Evolutionary conservation across 2,113 vertebrate species (phyloP).

Genomic region (Cervus canadensis): DNA sequence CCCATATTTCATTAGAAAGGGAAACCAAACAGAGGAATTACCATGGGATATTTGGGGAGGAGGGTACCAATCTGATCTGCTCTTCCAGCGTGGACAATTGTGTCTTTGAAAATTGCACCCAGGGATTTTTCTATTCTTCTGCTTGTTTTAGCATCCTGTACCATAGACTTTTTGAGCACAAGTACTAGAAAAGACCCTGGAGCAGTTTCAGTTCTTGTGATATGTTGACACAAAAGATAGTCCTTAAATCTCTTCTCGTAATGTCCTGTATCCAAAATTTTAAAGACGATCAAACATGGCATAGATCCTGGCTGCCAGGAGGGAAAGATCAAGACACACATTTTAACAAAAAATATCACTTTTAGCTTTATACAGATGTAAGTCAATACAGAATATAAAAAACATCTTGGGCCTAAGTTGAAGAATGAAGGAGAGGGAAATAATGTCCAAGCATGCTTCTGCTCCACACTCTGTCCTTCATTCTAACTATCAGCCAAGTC

Average conservation of each 20-base stretch:
- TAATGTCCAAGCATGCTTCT: neutral
- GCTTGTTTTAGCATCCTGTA: neutral
- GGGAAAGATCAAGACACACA: neutral
- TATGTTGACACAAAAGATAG: neutral
- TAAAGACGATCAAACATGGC: neutral
- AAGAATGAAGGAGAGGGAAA: neutral
- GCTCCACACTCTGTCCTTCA: neutral
- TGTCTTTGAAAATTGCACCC: neutral
- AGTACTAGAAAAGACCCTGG: neutral
- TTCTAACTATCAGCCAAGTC: neutral
- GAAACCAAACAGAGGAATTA: neutral
- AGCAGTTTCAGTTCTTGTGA: neutral
- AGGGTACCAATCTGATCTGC: neutral
- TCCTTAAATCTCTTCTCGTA: neutral
- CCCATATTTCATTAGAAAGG: neutral
- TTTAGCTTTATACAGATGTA: neutral
- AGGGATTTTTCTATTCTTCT: neutral
- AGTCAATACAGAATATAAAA: neutral
- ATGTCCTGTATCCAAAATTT: neutral
- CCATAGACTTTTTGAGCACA: neutral
- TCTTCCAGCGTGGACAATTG: neutral
- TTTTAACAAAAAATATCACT: neutral
- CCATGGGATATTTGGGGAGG: neutral
- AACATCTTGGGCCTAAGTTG: neutral
- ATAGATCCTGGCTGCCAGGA: neutral